Percentiles rank a stretch among this genome's conserved stretches.
Evolutionary conservation across 2,888 invertebrate genomes (phyloP).

Genomic region (Yponomeuta malinellus): DNA sequence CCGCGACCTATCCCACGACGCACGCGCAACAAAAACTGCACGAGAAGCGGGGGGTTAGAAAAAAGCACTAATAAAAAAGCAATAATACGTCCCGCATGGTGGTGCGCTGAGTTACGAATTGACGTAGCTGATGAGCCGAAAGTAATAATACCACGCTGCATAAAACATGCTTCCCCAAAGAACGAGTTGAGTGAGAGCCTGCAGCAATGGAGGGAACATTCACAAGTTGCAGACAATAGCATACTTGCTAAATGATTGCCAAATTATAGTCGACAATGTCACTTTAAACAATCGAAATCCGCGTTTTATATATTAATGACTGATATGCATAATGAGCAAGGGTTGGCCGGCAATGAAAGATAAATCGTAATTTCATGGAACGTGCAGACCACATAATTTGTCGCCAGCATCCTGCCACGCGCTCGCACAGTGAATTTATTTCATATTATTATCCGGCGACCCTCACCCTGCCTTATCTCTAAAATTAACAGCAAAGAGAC

Average conservation of each 20-base stretch:
- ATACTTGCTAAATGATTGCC: background rate
- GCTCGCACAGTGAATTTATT: constrained; percentile 56
- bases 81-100: constrained; percentile 74
- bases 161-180: constrained; percentile 13
- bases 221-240: background rate
- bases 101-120: constrained; percentile 62
- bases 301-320: constrained; percentile 10
- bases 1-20: constrained; percentile 71
- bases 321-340: constrained; percentile 62
- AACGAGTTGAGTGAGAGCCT: constrained; percentile 10
- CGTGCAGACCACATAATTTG: constrained; percentile 57
- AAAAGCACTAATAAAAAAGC: constrained; percentile 73
- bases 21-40: constrained; percentile 64
- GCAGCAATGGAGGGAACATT: background rate
- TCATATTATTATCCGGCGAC: constrained; percentile 60
- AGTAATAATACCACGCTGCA: constrained; percentile 32
- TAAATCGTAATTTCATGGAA: constrained; percentile 71
- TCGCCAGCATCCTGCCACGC: constrained; percentile 75
- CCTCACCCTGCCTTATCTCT: constrained; percentile 52
- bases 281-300: constrained; percentile 15
- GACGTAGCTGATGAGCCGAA: constrained; percentile 67
- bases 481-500: constrained; percentile 45
- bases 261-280: background rate
- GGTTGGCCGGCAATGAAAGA: constrained; percentile 44
- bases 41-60: constrained; percentile 53